Percentiles rank a stretch among this genome's conserved stretches.
Evolutionary conservation across 2,888 invertebrate genomes (phyloP).

Genomic region (Drosophila pseudotakahashii): DNA sequence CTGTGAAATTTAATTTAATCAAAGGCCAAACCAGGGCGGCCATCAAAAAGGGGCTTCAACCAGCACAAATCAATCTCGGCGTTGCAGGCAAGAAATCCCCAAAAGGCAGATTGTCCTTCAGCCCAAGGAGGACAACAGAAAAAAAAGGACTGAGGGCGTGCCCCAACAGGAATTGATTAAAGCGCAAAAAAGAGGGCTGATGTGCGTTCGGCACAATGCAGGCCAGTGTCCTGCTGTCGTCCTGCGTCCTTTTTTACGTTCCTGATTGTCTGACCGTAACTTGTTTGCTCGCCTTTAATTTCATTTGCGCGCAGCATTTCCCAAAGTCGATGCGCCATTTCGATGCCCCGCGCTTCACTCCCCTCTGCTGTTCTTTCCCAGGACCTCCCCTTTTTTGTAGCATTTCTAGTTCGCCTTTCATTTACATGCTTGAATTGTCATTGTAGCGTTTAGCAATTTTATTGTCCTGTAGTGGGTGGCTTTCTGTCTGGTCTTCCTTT

Average conservation of each 20-base stretch:
- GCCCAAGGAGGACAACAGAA: background rate
- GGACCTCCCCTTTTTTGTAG: slow-evolving; percentile 22
- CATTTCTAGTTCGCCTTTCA: slow-evolving; percentile 60
- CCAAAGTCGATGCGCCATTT: slow-evolving; percentile 16
- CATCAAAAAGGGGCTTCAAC: slow-evolving; percentile 32
- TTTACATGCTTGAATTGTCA: slow-evolving; percentile 81
- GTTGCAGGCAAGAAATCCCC: slow-evolving; percentile 47
- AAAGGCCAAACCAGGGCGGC: slow-evolving; percentile 74
- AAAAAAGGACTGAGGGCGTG: slow-evolving; percentile 53
- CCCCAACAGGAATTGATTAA: slow-evolving; percentile 76
- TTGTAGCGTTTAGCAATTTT: slow-evolving; percentile 80
- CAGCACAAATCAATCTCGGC: slow-evolving; percentile 82
- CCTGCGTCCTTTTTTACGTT: slow-evolving; percentile 70
- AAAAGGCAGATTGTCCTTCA: slow-evolving; percentile 54
- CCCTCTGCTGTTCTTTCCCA: slow-evolving; percentile 34
- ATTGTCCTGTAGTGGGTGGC: slow-evolving; percentile 64
- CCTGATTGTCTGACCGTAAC: slow-evolving; percentile 80
- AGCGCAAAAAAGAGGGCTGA: slow-evolving; percentile 48
- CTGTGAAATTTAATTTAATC: slow-evolving; percentile 83
- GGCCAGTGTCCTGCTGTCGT: slow-evolving; percentile 51
- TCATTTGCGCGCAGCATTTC: slow-evolving; percentile 72
- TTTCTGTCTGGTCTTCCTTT: slow-evolving; percentile 36
- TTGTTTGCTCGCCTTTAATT: slow-evolving; percentile 82
- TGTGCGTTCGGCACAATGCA: slow-evolving; percentile 58
- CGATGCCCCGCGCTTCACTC: slow-evolving; percentile 27